Evolutionary conservation across 2,113 vertebrate species (phyloP).

Genomic region (Daboia siamensis): DNA sequence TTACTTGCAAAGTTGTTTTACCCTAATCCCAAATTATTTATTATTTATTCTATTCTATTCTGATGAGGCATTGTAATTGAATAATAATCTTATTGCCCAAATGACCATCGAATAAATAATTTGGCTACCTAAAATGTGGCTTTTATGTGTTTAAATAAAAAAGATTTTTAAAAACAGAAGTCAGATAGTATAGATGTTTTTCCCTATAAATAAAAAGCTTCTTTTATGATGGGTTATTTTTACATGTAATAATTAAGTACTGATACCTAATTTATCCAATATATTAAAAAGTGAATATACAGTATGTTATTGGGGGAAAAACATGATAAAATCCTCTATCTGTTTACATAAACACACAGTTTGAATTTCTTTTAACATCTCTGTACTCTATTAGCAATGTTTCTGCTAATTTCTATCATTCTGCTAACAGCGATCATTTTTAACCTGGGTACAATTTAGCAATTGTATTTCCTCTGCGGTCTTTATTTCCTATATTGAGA

Average conservation of each 20-base stretch:
- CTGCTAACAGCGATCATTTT: constrained; percentile 20
- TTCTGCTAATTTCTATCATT: constrained; percentile 25
- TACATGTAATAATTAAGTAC: constrained; percentile 31
- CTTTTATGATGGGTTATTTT: constrained; percentile 30
- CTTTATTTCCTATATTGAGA: not conserved
- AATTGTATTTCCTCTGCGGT: not conserved
- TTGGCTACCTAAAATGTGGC: constrained; percentile 21
- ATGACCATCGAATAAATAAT: constrained; percentile 11
- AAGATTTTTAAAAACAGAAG: not conserved
- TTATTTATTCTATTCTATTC: constrained; percentile 58
- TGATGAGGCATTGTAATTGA: constrained; percentile 45
- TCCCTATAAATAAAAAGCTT: not conserved
- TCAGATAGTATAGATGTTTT: not conserved
- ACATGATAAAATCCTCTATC: constrained; percentile 19
- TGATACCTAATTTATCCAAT: constrained; percentile 32
- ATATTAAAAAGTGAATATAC: constrained; percentile 22
- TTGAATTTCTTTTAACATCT: constrained; percentile 30
- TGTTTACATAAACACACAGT: constrained; percentile 33
- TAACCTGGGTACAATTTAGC: constrained; percentile 9
- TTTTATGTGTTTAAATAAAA: constrained; percentile 36
- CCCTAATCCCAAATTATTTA: constrained; percentile 82
- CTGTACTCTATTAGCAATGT: constrained; percentile 12
- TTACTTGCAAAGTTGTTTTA: constrained; percentile 87
- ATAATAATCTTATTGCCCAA: constrained; percentile 37
- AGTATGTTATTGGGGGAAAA: constrained; percentile 4